Conservation (phyloP, 2,113 vertebrate species). For the Rhea americana region DNA sequence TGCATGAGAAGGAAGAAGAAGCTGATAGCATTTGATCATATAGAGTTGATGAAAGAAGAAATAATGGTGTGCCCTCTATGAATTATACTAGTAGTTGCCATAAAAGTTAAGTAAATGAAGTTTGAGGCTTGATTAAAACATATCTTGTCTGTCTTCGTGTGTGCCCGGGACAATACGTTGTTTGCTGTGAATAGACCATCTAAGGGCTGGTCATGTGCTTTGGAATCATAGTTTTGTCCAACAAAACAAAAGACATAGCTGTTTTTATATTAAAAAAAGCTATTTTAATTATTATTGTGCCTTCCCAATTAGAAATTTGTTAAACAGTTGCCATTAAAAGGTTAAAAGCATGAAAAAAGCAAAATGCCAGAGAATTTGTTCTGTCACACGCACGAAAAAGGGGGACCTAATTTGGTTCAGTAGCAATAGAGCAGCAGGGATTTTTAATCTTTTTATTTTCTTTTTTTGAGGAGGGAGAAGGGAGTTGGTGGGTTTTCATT, state of each 20-base stretch:
- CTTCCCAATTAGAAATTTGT: constrained; percentile 29
- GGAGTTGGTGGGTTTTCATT: background rate
- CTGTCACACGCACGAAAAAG: background rate
- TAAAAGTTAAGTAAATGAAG: constrained; percentile 47
- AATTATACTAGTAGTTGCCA: constrained; percentile 41
- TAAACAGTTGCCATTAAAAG: constrained; percentile 36
- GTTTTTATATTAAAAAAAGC: constrained; percentile 26
- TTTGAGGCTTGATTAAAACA: constrained; percentile 42
- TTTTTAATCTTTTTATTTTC: background rate
- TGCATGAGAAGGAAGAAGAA: background rate
- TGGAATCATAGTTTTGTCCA: constrained; percentile 60
- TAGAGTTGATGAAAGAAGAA: background rate
- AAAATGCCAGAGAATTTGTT: background rate
- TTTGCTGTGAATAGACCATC: constrained; percentile 67
- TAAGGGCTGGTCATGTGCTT: constrained; percentile 67
- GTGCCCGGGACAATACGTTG: constrained; percentile 59
- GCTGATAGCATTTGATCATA: background rate
- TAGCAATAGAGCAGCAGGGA: background rate
- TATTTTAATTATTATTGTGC: constrained; percentile 54
- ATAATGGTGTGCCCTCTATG: background rate
- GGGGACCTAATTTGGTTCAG: background rate
- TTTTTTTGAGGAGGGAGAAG: background rate
- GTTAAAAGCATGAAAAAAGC: background rate
- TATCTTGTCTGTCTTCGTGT: constrained; percentile 49
- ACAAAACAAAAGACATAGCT: constrained; percentile 48